Evolutionary conservation across 1,140 invertebrate genomes (phyloP), one percentile per base, ranked within the genome.

Genomic region (Nasonia longicornis): DNA sequence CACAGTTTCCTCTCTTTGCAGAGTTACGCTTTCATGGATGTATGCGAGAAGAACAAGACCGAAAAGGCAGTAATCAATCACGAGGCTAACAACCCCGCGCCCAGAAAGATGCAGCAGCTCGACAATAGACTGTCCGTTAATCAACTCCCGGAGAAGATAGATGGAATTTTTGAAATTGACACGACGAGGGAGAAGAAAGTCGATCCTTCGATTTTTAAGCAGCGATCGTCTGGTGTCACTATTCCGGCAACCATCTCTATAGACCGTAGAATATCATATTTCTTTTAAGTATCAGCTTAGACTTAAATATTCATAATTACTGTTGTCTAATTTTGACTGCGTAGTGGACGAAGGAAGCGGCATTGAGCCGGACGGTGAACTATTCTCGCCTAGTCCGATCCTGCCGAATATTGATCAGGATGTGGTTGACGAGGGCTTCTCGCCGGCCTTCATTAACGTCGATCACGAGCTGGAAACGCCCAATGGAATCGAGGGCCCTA

Each of bases 391-490:
- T 3, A 64, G 7, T 8, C 38, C 81, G 12, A 58, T 79, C 35
- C 6, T 77, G n/a, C 52, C 75, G 10, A 67, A 22, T 45, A 2
- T 73, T 2, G 75, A 64, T n/a, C 22, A 63, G 42, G 73, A 82
- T 31, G 45, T 82, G 14, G 70, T 81, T 14, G 64, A 79, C n/a
- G 73, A 84, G 10, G 83, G 83, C 79, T 81, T 81, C 31, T 71
- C 48, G 0, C 86, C 88, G 2, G 84, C 86, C 7, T 91, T 91
- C 74, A 83, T 93, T 42, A 89, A 92, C 64, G 87, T 91, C 0
- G 91, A 92, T 69, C 91, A 92, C 79, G 93, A 94, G 77, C 84
- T 93, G n/a, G 92, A 92, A 52, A 91, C 91, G 0, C 93, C 93
- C 0, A 87, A 90, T 0, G 92, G 92, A n/a, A 80, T 92, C 0